These are phyloP conservation scores for Chromis chromis DNA, from an alignment of 2,797 vertebrate species.

Conservation along the genomic window DNA sequence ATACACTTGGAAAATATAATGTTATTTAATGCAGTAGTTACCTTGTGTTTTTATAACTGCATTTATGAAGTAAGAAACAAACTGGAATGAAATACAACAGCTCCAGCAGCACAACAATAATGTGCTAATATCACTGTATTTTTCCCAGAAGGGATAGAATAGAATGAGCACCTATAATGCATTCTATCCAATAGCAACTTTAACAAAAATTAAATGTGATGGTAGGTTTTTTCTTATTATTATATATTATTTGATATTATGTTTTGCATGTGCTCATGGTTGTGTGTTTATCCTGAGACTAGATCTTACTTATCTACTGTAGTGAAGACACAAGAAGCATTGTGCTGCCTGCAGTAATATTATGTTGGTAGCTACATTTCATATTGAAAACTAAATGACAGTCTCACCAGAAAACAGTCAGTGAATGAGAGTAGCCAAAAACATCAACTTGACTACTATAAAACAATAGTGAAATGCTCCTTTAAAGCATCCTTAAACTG, in stretches of 20 bases:
- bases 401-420: neutral
- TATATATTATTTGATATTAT: neutral
- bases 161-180: neutral
- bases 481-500: slow-evolving; percentile 7
- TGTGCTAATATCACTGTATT: slow-evolving; percentile 15
- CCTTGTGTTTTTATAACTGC: neutral
- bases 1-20: slow-evolving; percentile 10
- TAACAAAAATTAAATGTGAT: neutral
- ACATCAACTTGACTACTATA: too few relatives aligned
- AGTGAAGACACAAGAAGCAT: neutral
- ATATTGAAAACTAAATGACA: neutral
- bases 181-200: neutral
- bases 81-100: slow-evolving; percentile 17
- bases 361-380: neutral
- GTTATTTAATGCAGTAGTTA: slow-evolving; percentile 1
- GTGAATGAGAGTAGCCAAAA: too few relatives aligned
- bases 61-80: slow-evolving; percentile 18
- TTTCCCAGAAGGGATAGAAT: slow-evolving; percentile 4
- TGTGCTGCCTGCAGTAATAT: neutral
- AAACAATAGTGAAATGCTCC: slow-evolving; percentile 5
- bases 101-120: neutral
- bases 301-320: neutral
- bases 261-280: neutral
- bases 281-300: neutral
- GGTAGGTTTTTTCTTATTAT: too few relatives aligned